Base-by-base conservation (phyloP, 2,888 invertebrate species). In the Pocota personata region DNA sequence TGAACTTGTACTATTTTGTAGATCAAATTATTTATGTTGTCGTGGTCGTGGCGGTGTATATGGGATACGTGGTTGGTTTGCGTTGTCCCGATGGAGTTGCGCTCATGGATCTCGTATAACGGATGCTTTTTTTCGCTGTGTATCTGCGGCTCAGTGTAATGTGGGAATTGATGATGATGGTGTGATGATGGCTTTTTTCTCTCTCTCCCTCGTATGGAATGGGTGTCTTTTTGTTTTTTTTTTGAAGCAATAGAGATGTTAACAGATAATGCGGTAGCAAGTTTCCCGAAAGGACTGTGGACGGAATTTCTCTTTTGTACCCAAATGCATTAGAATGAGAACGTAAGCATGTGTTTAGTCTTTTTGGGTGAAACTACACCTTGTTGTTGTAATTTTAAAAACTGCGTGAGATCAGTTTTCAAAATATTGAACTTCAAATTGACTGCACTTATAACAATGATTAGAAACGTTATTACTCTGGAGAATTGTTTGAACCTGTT, bases 21-120 rank as follows among this genome's bases (percentile, higher is more conserved):
- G 86, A 86, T 86, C 86, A 86, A 86, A 86, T 86, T 82, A 86
- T 86, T 86, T 82, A 86, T 86, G 86, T 82, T 86, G 86, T 86
- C 86, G 82, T 72, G 79, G 48, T 71, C 43, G 79, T 48, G 72
- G 60, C 60, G 69, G 71, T 57, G 75, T 76, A 60, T 79, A 69
- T 84, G 84, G 83, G 58, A 77, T 71, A 64, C 71, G 82, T 58
- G 79, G 80, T 52, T 57, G 57, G 75, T 58, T 62, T 8, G n/a
- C 46, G 35, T 50, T 52, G 67, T 75, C 80, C 67, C 79, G 75
- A 71, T 84, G 79, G 79, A 80, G 67, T 75, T 75, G 48, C 4
- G 40, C 60, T 71, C 43, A 35, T 35, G 46, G 62, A 46, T 75
- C n/a, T n/a, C 37, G 60, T 62, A 77, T 86, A 86, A 86, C 86